phyloP scores from a whole-genome alignment of 1,140 invertebrate species.

The Camponotus vicinus region DNA sequence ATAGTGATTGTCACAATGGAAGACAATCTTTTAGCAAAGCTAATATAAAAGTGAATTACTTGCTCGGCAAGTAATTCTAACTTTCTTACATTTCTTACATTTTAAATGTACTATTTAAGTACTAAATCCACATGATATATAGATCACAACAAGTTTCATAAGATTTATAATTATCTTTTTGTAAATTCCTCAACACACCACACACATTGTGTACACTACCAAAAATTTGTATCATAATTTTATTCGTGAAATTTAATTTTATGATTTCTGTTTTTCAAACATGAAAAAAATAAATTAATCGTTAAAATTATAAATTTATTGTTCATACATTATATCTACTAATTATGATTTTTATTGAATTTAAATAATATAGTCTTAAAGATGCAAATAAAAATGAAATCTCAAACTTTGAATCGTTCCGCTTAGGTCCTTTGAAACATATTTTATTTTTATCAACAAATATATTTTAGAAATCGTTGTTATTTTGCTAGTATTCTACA shows the following conservation, averaged over 20 bases:
- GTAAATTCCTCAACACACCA: background rate
- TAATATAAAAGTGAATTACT: background rate
- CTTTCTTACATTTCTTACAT: background rate
- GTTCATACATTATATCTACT: background rate
- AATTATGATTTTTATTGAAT: background rate
- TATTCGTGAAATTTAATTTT: background rate
- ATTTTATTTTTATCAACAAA: background rate
- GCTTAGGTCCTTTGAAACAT: background rate
- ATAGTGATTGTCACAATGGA: background rate
- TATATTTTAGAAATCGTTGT: background rate
- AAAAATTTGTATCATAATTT: conserved; percentile 12
- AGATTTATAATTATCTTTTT: conserved; percentile 21
- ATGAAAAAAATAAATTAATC: background rate
- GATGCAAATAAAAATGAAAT: conserved; percentile 8
- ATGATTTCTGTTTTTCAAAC: background rate
- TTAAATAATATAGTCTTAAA: background rate
- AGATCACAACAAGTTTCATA: conserved; percentile 23
- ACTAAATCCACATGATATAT: conserved; percentile 16
- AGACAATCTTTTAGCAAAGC: conserved; percentile 12
- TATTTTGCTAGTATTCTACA: background rate
- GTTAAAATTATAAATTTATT: background rate
- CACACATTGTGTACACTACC: background rate
- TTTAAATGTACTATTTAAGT: conserved; percentile 44
- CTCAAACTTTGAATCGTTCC: background rate
- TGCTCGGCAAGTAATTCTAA: background rate